Conservation (phyloP, 1,140 invertebrate genomes). For the Nephila pilipes region DNA sequence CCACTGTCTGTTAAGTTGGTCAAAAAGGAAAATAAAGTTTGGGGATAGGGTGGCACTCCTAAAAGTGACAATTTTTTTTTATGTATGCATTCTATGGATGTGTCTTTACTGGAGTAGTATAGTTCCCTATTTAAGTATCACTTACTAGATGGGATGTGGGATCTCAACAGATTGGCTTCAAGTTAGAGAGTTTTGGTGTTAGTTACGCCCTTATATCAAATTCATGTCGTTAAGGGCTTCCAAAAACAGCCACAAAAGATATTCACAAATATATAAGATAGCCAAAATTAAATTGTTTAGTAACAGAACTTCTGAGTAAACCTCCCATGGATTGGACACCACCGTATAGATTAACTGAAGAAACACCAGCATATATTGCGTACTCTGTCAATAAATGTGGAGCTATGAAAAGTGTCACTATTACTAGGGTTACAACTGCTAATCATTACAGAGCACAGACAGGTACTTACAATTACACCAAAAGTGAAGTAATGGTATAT, state of each 20-base stretch:
- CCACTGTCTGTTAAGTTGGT: slow-evolving; percentile 91
- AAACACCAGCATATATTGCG: slow-evolving; percentile 97
- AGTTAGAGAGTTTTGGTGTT: slow-evolving; percentile 96
- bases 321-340: slow-evolving; percentile 98
- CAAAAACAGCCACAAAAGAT: slow-evolving; percentile 95
- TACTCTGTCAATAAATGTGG: slow-evolving; percentile 94
- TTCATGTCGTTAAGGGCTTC: slow-evolving; percentile 96
- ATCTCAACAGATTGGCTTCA: slow-evolving; percentile 98
- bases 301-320: slow-evolving; percentile 96
- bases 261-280: slow-evolving; percentile 94
- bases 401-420: slow-evolving; percentile 97
- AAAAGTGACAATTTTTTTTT: slow-evolving; percentile 99
- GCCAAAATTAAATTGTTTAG: slow-evolving; percentile 97
- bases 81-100: slow-evolving; percentile 99
- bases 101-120: slow-evolving; percentile 97
- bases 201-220: slow-evolving; percentile 98
- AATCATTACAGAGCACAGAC: slow-evolving; percentile 96
- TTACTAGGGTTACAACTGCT: slow-evolving; percentile 94
- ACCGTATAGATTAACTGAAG: slow-evolving; percentile 93
- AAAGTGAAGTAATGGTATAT: slow-evolving; percentile 96
- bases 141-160: slow-evolving; percentile 96
- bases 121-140: slow-evolving; percentile 98
- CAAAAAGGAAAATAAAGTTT: slow-evolving; percentile 90
- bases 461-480: slow-evolving; percentile 97
- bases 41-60: slow-evolving; percentile 95